These are phyloP conservation scores for Ochropacha duplaris DNA, from an alignment of 2,888 invertebrate genomes.

Conservation along the genomic window DNA sequence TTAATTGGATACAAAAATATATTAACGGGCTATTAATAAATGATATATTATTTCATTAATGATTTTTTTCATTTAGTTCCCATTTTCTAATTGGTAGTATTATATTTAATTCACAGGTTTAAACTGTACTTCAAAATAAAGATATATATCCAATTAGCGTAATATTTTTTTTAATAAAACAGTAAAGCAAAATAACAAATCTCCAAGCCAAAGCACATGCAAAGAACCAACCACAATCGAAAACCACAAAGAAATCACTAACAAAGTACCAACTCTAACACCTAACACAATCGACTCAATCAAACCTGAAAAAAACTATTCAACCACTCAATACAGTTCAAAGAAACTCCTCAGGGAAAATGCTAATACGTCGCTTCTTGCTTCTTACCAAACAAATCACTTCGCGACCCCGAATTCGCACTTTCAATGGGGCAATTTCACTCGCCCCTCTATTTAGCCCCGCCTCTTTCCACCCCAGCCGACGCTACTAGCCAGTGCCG, in stretches of 20 bases:
- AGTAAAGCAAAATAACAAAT: constrained; percentile 13
- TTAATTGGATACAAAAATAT: not conserved
- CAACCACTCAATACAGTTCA: constrained; percentile 50
- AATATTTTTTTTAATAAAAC: no score
- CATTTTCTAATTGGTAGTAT: no score
- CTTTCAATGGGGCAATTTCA: constrained; percentile 79
- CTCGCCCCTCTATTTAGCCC: constrained; percentile 60
- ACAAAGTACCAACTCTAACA: constrained; percentile 56
- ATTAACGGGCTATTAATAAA: not conserved
- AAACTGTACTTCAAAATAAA: not conserved
- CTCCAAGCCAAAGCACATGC: constrained; percentile 9
- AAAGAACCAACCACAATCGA: constrained; percentile 33
- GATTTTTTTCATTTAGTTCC: no score
- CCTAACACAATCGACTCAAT: constrained; percentile 78
- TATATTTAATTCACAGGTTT: no score
- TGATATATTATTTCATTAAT: not conserved
- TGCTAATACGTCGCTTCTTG: constrained; percentile 75
- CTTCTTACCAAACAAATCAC: constrained; percentile 79
- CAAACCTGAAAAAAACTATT: constrained; percentile 74
- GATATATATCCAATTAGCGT: not conserved
- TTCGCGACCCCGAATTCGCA: constrained; percentile 80
- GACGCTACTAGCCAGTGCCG: constrained; percentile 53
- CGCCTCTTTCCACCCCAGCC: constrained; percentile 50
- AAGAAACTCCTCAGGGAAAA: constrained; percentile 71
- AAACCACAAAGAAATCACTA: constrained; percentile 52